Evolutionary conservation across 2,888 invertebrate species (phyloP), one percentile per base, ranked within the genome.

Genomic region (Mesochorus sp.): DNA sequence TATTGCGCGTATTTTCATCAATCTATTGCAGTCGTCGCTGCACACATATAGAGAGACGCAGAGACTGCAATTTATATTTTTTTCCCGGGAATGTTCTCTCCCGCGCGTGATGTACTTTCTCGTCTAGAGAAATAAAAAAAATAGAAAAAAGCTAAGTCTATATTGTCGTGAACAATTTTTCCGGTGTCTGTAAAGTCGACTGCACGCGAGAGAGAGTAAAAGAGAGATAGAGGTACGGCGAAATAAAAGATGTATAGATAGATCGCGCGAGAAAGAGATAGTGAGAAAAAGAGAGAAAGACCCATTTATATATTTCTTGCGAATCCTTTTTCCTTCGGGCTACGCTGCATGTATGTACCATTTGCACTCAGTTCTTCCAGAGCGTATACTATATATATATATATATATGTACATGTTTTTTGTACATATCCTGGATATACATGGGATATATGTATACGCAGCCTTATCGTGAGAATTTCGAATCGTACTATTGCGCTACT

Each of bases 231-330:
- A 10, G 24, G 24, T 21, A 17, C 3, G 19, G 24, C 2, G n/a
- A 10, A 21, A 24, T 10, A 8, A 37, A 6, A 37, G 12, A 57
- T 37, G n/a, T 12, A 12, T 21, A 5, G 34, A 34, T 3, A 3
- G 37, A 39, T n/a, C n/a, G n/a, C n/a, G 37, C 37, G 21, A 19
- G 19, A 57, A 12, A 17, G 49, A 39, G 37, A 26, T 37, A 47
- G 37, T 26, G 24, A 49, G 47, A 34, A 39, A 37, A 10, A 61
- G 28, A 26, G 17, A 61, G 61, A 61, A 61, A 8, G 19, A 14
- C 34, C 49, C 61, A 72, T 67, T 67, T 68, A 71, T 72, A 72
- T 77, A 53, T 73, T 77, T 73, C 67, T 77, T 67, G 57, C 42
- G 39, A 62, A 49, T 49, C 55, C 24, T 73, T 72, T 61, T 72